A percentile compares a stretch with the other conserved stretches of the same genome.
Evolutionary conservation across 2,113 vertebrate species (phyloP).

Genomic region (Aythya baeri): DNA sequence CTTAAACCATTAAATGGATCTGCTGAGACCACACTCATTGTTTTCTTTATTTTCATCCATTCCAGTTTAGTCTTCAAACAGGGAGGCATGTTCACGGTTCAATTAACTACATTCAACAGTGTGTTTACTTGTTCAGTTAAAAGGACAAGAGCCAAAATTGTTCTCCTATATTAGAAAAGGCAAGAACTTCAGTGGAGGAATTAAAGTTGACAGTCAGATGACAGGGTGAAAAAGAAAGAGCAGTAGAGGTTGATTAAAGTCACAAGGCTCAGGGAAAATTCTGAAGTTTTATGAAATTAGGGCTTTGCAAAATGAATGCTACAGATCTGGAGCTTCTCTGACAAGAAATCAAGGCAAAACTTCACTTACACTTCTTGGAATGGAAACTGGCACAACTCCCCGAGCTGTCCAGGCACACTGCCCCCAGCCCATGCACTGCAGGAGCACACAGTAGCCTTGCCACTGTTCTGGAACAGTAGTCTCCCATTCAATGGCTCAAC

Average conservation of each 20-base stretch:
- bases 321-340: neutral
- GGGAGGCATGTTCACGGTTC: neutral
- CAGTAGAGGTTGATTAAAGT: neutral
- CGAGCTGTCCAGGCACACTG: no score
- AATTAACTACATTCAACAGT: neutral
- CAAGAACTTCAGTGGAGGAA: neutral
- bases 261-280: neutral
- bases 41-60: neutral
- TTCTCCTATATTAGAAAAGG: neutral
- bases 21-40: neutral
- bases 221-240: neutral
- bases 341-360: neutral
- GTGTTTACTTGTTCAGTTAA: neutral
- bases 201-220: neutral
- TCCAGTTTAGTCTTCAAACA: neutral
- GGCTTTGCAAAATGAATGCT: neutral
- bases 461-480: accelerated
- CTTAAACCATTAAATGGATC: neutral
- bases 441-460: neutral
- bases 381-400: neutral
- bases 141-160: neutral
- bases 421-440: accelerated
- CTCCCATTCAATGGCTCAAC: neutral
- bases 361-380: neutral
- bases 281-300: neutral